phyloP scores from a whole-genome alignment of 2,113 vertebrate genomes.

The Monopterus albus region DNA sequence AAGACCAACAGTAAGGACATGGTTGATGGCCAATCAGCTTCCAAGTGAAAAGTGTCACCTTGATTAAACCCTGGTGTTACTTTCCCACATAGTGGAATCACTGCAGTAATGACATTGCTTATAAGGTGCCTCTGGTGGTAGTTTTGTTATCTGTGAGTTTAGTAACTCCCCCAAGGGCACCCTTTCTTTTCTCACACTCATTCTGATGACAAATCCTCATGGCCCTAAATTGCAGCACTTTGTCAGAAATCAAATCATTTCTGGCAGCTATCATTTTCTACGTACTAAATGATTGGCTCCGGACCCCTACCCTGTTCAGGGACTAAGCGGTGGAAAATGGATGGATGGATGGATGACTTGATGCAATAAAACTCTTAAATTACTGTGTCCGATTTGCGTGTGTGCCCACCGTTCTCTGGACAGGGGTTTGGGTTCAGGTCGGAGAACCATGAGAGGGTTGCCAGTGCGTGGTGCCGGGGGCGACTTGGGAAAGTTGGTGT shows the following conservation, averaged over 20 bases:
- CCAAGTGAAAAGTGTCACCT: not conserved
- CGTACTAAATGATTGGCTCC: too few relatives aligned
- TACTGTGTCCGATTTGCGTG: not conserved
- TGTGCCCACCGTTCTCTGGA: conserved; percentile 91
- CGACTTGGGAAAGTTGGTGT: conserved; percentile 93
- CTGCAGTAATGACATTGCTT: not conserved
- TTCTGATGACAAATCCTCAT: not conserved
- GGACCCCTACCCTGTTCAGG: too few relatives aligned
- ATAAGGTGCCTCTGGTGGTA: conserved; percentile 10
- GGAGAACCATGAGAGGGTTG: conserved; percentile 87
- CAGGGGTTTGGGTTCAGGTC: conserved; percentile 92
- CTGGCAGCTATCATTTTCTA: too few relatives aligned
- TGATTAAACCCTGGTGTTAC: not conserved
- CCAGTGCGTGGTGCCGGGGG: conserved; percentile 87
- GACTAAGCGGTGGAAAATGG: too few relatives aligned
- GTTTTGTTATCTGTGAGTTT: conserved; percentile 6
- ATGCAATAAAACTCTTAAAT: too few relatives aligned
- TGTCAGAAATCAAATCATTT: too few relatives aligned
- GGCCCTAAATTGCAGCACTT: not conserved
- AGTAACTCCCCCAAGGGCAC: not conserved
- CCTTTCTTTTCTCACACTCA: not conserved
- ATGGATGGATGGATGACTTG: too few relatives aligned
- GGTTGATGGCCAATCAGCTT: not conserved
- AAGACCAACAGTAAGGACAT: too few relatives aligned
- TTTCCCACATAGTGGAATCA: not conserved